Evolutionary conservation across 1,140 invertebrate species (phyloP).

Genomic region (Epicauta chinensis): DNA sequence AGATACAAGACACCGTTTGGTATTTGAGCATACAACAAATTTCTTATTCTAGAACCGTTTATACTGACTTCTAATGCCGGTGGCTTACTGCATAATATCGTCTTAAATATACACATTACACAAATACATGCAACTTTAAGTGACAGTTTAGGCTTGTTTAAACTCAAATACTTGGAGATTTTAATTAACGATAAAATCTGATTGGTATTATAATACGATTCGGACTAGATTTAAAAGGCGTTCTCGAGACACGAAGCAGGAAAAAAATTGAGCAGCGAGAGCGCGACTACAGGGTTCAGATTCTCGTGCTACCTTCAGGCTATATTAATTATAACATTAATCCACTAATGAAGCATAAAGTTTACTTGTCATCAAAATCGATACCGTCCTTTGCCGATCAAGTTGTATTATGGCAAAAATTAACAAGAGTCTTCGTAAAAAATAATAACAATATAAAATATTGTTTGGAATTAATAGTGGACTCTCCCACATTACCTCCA

Average conservation of each 20-base stretch:
- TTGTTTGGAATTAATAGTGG: no score
- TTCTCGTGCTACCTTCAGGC: constrained; percentile 10
- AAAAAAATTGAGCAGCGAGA: no score
- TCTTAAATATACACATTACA: constrained; percentile 30
- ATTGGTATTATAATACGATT: constrained; percentile 3
- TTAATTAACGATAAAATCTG: constrained; percentile 26
- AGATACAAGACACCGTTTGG: no score
- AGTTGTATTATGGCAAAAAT: no score
- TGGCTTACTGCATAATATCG: constrained; percentile 27
- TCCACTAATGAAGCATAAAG: constrained; percentile 10
- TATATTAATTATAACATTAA: constrained; percentile 11
- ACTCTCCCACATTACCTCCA: no score
- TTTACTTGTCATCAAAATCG: no score
- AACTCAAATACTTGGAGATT: constrained; percentile 25
- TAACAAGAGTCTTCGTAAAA: no score
- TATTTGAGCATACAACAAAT: constrained; percentile 5
- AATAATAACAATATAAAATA: no score
- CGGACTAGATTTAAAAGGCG: constrained; percentile 8
- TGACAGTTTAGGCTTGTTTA: constrained; percentile 28
- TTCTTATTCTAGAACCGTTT: constrained; percentile 14
- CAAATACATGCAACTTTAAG: constrained; percentile 28
- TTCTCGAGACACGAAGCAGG: no score
- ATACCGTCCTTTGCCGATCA: no score
- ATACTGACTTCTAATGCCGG: constrained; percentile 21
- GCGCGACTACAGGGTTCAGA: neutral